phyloP scores from a whole-genome alignment of 1,140 invertebrate species.

The Zaprionus africanus region DNA sequence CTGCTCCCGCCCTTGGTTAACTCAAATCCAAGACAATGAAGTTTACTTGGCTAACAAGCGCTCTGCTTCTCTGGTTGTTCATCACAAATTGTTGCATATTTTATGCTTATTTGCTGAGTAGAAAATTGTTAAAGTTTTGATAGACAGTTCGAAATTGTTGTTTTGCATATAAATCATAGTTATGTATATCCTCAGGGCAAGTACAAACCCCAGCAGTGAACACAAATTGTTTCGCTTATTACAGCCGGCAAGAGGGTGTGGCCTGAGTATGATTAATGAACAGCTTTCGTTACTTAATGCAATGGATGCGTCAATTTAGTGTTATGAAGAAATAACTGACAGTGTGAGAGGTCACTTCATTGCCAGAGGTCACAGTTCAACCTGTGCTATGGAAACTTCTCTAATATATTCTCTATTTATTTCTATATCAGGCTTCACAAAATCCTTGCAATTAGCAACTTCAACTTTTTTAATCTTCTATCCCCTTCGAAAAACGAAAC shows the following conservation, averaged over 20 bases:
- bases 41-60: conserved; percentile 21
- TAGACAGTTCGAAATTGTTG: conserved; percentile 2
- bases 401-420: not conserved
- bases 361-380: not conserved
- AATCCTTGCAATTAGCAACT: not conserved
- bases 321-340: conserved; percentile 49
- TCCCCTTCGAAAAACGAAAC: not conserved
- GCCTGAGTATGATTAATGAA: conserved; percentile 51
- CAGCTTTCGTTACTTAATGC: conserved; percentile 29
- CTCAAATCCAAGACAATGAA: conserved; percentile 21
- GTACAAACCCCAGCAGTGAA: not conserved
- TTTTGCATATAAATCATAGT: conserved; percentile 8
- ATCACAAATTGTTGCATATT: conserved; percentile 21
- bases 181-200: not conserved
- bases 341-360: conserved; percentile 52
- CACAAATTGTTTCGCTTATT: not conserved
- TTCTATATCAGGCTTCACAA: not conserved
- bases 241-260: not conserved
- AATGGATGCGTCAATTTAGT: conserved; percentile 59
- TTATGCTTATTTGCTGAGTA: not conserved
- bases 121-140: conserved; percentile 15
- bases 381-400: not conserved
- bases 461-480: not conserved
- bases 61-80: conserved; percentile 1
- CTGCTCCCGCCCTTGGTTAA: conserved; percentile 15